phyloP scores from a whole-genome alignment of 1,140 invertebrate genomes.

The Semibalanus balanoides region DNA sequence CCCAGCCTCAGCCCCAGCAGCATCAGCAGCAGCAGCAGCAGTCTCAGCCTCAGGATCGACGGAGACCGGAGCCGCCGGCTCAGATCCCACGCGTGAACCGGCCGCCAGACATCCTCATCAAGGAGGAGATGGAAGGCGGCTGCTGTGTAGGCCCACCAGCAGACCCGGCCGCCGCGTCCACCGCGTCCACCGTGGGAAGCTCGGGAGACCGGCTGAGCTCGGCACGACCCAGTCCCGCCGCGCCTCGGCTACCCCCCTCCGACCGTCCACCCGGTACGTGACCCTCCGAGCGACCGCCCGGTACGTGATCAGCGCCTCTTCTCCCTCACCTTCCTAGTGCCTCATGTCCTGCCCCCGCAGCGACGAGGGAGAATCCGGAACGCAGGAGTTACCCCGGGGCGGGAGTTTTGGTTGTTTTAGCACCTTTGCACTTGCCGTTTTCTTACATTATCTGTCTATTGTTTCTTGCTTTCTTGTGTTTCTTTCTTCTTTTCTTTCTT shows the following conservation, averaged over 20 bases:
- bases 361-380: no score
- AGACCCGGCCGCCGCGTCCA: no score
- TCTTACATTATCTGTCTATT: no score
- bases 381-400: no score
- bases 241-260: not conserved
- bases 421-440: no score
- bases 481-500: no score
- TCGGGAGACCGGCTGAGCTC: not conserved
- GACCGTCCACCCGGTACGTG: not conserved
- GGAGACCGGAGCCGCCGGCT: conserved; percentile 10
- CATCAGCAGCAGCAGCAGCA: conserved; percentile 18
- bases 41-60: conserved; percentile 13
- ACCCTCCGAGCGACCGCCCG: no score
- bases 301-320: no score
- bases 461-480: no score
- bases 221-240: not conserved
- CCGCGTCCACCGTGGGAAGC: not conserved
- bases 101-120: not conserved
- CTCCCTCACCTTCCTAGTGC: no score
- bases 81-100: not conserved
- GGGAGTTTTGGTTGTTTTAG: no score
- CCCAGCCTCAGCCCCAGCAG: conserved; percentile 13
- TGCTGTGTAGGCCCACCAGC: not conserved
- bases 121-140: not conserved
- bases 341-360: no score